A percentile compares a stretch with the other conserved stretches of the same genome.
These are phyloP conservation scores for Calephelis virginiensis DNA, from an alignment of 1,140 invertebrate genomes.

Conservation along the genomic window DNA sequence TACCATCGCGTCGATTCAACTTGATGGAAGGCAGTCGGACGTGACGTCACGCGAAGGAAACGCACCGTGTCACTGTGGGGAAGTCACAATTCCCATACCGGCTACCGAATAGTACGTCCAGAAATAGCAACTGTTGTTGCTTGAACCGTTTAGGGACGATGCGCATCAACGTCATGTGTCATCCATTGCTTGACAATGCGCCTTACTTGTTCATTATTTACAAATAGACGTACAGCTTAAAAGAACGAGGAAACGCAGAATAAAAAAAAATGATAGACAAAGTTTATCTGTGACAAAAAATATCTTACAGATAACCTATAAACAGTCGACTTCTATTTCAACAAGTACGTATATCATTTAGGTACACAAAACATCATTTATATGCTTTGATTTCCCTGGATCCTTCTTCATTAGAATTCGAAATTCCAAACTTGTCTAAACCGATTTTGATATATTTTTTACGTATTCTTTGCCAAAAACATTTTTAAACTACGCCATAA, in stretches of 20 bases:
- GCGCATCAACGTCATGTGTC: conserved; percentile 1
- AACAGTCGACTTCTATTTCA: neutral
- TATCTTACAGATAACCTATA: neutral
- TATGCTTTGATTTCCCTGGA: too few relatives aligned
- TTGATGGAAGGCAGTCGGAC: conserved; percentile 40
- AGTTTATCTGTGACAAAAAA: neutral
- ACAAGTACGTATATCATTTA: neutral
- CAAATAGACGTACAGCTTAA: too few relatives aligned
- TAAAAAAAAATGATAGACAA: too few relatives aligned
- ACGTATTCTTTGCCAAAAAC: too few relatives aligned
- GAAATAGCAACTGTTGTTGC: conserved; percentile 47
- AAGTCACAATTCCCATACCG: conserved; percentile 65
- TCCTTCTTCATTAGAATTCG: too few relatives aligned
- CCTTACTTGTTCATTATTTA: too few relatives aligned
- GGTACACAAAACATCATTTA: too few relatives aligned
- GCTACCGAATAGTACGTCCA: conserved; percentile 35
- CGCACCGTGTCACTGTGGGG: conserved; percentile 55
- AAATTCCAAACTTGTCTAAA: too few relatives aligned
- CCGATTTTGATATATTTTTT: too few relatives aligned
- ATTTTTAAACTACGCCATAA: too few relatives aligned
- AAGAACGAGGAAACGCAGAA: too few relatives aligned
- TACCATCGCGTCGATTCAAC: conserved; percentile 18
- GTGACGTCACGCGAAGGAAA: conserved; percentile 64
- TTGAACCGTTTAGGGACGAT: conserved; percentile 20
- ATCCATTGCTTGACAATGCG: neutral